Conservation (phyloP, 2,888 invertebrate genomes). For the Drosophila kuntzei region DNA sequence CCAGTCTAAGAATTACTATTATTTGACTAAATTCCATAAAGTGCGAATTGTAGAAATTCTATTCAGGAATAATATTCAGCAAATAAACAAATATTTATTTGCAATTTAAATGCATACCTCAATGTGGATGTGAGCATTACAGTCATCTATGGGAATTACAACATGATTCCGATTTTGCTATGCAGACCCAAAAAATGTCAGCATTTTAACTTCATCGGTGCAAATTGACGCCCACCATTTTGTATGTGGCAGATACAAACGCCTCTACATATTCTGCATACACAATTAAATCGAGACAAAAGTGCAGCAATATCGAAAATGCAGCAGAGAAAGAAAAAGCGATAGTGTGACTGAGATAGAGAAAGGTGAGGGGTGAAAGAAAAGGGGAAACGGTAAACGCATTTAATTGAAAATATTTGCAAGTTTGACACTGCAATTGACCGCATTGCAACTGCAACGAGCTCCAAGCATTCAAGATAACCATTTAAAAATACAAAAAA, state of each 20-base stretch:
- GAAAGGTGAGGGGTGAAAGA: background rate
- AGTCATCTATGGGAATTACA: conserved; percentile 38
- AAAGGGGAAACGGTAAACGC: conserved; percentile 37
- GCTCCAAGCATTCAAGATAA: conserved; percentile 38
- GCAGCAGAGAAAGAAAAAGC: background rate
- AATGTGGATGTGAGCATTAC: conserved; percentile 23
- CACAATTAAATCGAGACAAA: conserved; percentile 67
- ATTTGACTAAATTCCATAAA: conserved; percentile 8
- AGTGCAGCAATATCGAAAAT: conserved; percentile 42
- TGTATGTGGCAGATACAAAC: conserved; percentile 23
- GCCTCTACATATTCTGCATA: conserved; percentile 43
- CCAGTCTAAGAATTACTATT: background rate
- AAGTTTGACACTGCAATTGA: conserved; percentile 73
- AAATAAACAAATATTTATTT: conserved; percentile 46
- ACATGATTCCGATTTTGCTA: conserved; percentile 38
- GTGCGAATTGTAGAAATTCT: conserved; percentile 12
- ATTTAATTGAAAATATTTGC: conserved; percentile 78
- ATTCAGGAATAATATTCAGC: background rate
- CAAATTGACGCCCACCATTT: conserved; percentile 38
- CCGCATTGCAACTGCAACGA: conserved; percentile 61
- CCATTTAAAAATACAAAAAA: conserved; percentile 37
- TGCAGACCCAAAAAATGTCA: conserved; percentile 46
- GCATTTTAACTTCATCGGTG: conserved; percentile 45
- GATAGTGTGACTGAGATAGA: conserved; percentile 3
- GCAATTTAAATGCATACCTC: conserved; percentile 55